A percentile compares a stretch with the other conserved stretches of the same genome.
Evolutionary conservation across 2,113 vertebrate species (phyloP).

Genomic region (Megaceryle maxima): DNA sequence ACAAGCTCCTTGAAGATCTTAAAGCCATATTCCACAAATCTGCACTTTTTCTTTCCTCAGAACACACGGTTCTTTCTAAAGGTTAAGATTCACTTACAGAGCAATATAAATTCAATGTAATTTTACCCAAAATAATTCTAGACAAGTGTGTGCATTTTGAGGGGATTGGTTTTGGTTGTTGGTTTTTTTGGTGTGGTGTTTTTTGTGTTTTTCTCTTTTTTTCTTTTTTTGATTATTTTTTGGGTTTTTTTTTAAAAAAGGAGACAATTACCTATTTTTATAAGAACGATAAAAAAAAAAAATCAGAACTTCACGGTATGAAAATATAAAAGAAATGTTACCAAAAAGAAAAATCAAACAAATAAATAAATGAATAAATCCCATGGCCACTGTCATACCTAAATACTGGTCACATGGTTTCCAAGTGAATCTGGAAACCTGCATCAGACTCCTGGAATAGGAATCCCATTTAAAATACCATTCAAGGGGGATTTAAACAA

Average conservation of each 20-base stretch:
- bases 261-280: neutral
- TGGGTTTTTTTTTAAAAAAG: too few relatives aligned
- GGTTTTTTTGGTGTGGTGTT: too few relatives aligned
- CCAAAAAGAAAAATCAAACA: neutral
- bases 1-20: neutral
- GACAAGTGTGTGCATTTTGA: neutral
- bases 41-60: neutral
- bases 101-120: neutral
- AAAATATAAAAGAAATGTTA: neutral
- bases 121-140: neutral
- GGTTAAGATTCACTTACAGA: neutral
- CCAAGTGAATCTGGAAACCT: neutral
- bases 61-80: neutral
- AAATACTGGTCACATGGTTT: neutral
- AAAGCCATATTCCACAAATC: neutral
- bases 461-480: neutral
- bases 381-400: neutral
- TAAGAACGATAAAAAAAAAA: neutral
- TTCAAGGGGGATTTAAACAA: neutral
- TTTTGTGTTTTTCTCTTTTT: neutral
- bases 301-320: neutral
- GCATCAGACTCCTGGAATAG: neutral
- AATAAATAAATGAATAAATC: neutral
- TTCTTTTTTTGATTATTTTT: neutral
- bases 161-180: neutral